phyloP scores from a whole-genome alignment of 2,888 invertebrate genomes.

The Merodon equestris region DNA sequence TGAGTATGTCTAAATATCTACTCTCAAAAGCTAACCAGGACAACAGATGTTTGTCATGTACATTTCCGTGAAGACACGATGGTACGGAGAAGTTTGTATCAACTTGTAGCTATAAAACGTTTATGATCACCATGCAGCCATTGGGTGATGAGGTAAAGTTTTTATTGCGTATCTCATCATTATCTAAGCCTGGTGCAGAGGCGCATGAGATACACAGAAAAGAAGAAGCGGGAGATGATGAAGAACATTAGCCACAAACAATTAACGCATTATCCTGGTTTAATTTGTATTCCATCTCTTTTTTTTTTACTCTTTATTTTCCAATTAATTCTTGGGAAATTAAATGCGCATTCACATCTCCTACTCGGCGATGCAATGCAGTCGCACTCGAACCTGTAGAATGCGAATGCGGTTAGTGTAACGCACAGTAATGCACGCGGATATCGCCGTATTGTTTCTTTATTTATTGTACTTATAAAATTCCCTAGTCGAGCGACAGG shows the following conservation, averaged over 20 bases:
- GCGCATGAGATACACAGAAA: no score
- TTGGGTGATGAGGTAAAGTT: no score
- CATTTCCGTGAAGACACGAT: not conserved
- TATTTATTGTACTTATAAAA: no score
- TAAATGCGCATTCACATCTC: conserved; percentile 26
- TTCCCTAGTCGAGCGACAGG: no score
- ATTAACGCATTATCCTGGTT: conserved; percentile 62
- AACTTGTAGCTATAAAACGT: conserved; percentile 9
- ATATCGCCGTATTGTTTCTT: not conserved
- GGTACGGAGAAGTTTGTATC: conserved; percentile 31
- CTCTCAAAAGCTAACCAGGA: conserved; percentile 38
- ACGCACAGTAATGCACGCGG: conserved; percentile 60
- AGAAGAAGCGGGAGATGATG: no score
- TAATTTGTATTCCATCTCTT: conserved; percentile 41
- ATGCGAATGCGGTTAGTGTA: conserved; percentile 60
- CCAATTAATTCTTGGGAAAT: conserved; percentile 49
- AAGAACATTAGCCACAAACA: conserved; percentile 37
- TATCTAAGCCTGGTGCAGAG: no score
- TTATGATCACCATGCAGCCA: not conserved
- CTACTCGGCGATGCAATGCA: not conserved
- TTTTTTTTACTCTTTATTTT: conserved; percentile 36
- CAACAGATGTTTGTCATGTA: conserved; percentile 2
- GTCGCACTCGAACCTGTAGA: not conserved
- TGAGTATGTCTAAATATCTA: no score
- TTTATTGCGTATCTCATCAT: no score